Evolutionary conservation across 2,797 vertebrate genomes (phyloP), one percentile per base, ranked within the genome.

Genomic region (Chiloscyllium punctatum): DNA sequence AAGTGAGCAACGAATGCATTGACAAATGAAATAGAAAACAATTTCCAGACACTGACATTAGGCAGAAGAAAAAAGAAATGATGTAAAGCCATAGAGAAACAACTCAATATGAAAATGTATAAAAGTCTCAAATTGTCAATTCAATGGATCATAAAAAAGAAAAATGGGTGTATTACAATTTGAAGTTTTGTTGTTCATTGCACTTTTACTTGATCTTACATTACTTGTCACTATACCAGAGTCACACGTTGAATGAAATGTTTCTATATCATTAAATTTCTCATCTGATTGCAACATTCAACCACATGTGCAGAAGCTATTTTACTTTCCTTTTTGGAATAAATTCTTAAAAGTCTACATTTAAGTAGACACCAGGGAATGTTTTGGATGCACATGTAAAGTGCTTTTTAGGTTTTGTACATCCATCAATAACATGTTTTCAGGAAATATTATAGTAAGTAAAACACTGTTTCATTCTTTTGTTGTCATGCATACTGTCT

Each of bases 281-380:
- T 91, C 88, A 66, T 62, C 57, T n/a, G 88, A 66, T 91, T 91
- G 88, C 88, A 91, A 91, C 66, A 53, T 91, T 30, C 88, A 62
- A 57, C 53, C 62, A 90, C 88, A 91, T 91, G 88, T 91, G 88
- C 88, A n/a, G 57, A 91, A 91, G 53, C 88, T 91, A 91, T 91
- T 91, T 91, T 91, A 91, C 88, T 91, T 90, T 91, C 62, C 88
- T 57, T 62, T 91, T 57, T 91, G 88, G 33, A 66, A 91, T 66
- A 91, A 91, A 66, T 91, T 91, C 88, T 91, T 91, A 91, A 91
- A 77, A 91, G 30, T 91, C 88, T 91, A n/a, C 88, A 33, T 91
- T 91, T 91, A 57, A 91, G 53, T 91, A 91, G 88, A 13, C 88
- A 91, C 88, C 62, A 33, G 88, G 88, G 88, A 91, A 91, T 91